Conservation (phyloP, 2,113 vertebrate species). For the Tenebrosternarchus preto region DNA sequence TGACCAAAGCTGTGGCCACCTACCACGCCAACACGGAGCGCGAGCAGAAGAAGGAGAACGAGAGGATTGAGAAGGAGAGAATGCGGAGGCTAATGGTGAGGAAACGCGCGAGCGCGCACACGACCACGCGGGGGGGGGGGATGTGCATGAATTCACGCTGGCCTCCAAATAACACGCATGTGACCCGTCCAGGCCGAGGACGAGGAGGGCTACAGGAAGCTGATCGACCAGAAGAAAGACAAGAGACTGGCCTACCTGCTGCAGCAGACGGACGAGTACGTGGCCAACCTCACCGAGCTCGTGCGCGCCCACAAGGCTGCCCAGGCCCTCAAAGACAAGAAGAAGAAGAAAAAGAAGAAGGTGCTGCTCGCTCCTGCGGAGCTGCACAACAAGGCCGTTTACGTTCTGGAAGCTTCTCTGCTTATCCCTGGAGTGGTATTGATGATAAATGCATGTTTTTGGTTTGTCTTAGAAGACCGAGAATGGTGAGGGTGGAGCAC, state of each 20-base stretch:
- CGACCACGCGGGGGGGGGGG: too few species aligned
- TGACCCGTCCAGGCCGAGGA: constrained; percentile 82
- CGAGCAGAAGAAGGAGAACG: constrained; percentile 98
- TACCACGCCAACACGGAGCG: constrained; percentile 98
- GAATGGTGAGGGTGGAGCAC: constrained; percentile 75
- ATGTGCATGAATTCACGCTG: too few species aligned
- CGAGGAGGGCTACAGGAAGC: constrained; percentile 95
- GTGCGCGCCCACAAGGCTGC: constrained; percentile 94
- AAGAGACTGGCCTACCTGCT: constrained; percentile 95
- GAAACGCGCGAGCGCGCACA: not conserved
- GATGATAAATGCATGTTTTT: constrained; percentile 6
- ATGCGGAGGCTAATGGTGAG: constrained; percentile 95
- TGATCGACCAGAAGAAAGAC: constrained; percentile 99
- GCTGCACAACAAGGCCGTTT: too few species aligned
- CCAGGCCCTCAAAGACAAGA: constrained; percentile 94
- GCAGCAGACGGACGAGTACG: constrained; percentile 97
- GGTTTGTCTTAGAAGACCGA: constrained; percentile 80
- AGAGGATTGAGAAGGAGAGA: constrained; percentile 95
- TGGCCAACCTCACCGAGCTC: constrained; percentile 95
- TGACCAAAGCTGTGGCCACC: constrained; percentile 93
- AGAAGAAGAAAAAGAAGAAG: constrained; percentile 94
- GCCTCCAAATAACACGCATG: not conserved
- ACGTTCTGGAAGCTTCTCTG: too few species aligned
- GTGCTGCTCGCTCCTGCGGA: not conserved
- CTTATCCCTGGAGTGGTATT: too few species aligned